Evolutionary conservation across 2,113 vertebrate genomes (phyloP), one percentile per base, ranked within the genome.

Genomic region (Apteryx mantelli): DNA sequence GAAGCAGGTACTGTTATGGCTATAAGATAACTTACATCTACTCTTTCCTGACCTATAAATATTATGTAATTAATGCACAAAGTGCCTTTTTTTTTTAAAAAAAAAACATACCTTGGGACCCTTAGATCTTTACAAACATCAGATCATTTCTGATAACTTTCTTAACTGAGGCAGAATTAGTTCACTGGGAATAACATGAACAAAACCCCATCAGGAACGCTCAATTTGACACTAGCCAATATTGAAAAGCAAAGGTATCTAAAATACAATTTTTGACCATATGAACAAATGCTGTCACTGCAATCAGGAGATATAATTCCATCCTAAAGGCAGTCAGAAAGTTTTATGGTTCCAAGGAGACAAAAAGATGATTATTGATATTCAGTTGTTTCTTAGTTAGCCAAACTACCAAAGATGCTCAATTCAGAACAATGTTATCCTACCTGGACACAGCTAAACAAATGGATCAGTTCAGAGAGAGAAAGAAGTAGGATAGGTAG

Each of bases 101-200:
- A 36, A 36, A 36, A 38, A 38, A 65, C 26, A 26, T 66, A 56
- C 7, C 1, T 3, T 44, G 65, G 18, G 20, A 56, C 3, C 3
- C 42, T 95, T 89, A 91, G 56, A 91, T 90, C 53, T 68, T 89
- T 80, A 80, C 60, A 91, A 88, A 86, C 34, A 77, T 53, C 64
- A 70, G 40, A 69, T 66, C 1, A 86, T 77, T 91, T 73, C 71
- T 91, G 71, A 86, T 80, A 82, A 79, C 28, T 94, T 91, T 48
- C 52, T 86, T 69, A 92, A 85, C 42, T 17, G 44, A 79, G 79
- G 78, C 22, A 30, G 52, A 89, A 90, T 64, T 73, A 96, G 36
- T 36, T 74, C 5, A 1, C 38, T 58, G 26, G 46, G 68, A 93
- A 17, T 2, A 48, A 78, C 73, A 9, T 12, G 13, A 11, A 30